Evolutionary conservation across 2,888 invertebrate species (phyloP), one percentile per base, ranked within the genome.

Genomic region (Alcis repandata): DNA sequence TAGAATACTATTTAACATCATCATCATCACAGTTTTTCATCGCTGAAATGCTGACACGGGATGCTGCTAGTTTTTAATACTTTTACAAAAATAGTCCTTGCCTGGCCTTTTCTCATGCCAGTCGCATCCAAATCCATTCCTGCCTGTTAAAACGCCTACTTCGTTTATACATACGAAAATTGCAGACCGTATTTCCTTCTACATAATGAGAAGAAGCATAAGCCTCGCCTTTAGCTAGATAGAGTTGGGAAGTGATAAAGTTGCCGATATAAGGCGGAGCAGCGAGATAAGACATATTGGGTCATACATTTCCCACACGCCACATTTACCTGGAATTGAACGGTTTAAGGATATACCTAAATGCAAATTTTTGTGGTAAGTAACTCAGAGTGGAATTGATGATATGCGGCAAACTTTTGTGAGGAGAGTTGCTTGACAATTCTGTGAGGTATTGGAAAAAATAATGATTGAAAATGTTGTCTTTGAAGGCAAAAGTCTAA

Each of bases 321-420:
- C 51, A 60, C 68, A 68, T 68, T 68, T 68, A 63, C 68, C 68
- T 64, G 57, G 17, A 60, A 68, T 63, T 56, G 57, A 63, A 66
- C 17, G 17, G 33, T 48, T n/a, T 7, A 17, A 20, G n/a, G 19
- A 49, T 32, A 58, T 51, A 15, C 20, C 20, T 57, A 57, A 27
- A 48, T 56, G 56, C 56, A 45, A 45, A 19, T 56, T 45, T 54
- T 56, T 33, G 19, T 10, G 43, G 41, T 41, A 53, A 36, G 52
- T 38, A 22, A 17, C 17, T 19, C 13, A 45, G 13, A 9, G 32
- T 32, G 32, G 10, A 32, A 48, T 32, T 27, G 15, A 15, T 4
- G 32, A 3, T 13, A 15, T 17, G n/a, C 10, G 15, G 4, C 15
- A 17, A 27, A 46, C 11, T 8, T 27, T 27, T 27, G 27, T 27